Conservation (phyloP, 1,140 invertebrate genomes). For the Drosophila tristis region DNA sequence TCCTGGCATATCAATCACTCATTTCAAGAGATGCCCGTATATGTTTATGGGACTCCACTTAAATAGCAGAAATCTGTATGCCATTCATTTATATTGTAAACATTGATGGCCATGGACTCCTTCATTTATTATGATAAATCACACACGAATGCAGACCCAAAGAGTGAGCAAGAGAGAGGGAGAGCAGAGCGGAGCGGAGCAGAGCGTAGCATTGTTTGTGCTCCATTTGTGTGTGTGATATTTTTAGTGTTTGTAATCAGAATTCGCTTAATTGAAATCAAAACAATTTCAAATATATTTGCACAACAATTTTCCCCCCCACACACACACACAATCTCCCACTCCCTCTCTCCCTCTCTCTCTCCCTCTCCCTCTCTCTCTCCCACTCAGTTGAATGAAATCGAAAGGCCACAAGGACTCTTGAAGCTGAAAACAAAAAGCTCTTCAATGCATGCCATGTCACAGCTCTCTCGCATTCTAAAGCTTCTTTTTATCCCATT, state of each 20-base stretch:
- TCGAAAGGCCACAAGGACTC: slow-evolving; percentile 24
- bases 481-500: no score
- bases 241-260: slow-evolving; percentile 79
- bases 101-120: slow-evolving; percentile 23
- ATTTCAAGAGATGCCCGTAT: slow-evolving; percentile 22
- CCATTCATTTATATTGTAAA: slow-evolving; percentile 74
- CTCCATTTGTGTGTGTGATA: slow-evolving; percentile 47
- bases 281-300: slow-evolving; percentile 66
- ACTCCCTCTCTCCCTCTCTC: no score
- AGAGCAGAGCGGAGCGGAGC: background rate
- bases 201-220: no score
- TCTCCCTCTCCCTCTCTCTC: slow-evolving; percentile 4
- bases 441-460: slow-evolving; percentile 43
- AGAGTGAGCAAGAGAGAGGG: no score
- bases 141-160: slow-evolving; percentile 29
- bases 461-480: slow-evolving; percentile 20
- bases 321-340: slow-evolving; percentile 3
- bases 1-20: slow-evolving; percentile 74
- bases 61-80: slow-evolving; percentile 72
- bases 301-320: slow-evolving; percentile 50
- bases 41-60: slow-evolving; percentile 53
- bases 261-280: slow-evolving; percentile 70
- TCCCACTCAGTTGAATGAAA: slow-evolving; percentile 13
- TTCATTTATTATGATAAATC: slow-evolving; percentile 82
- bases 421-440: slow-evolving; percentile 25